A percentile compares a stretch with the other conserved stretches of the same genome.
Conservation (phyloP, 1,140 invertebrate species). For the Euwallacea fornicatus region DNA sequence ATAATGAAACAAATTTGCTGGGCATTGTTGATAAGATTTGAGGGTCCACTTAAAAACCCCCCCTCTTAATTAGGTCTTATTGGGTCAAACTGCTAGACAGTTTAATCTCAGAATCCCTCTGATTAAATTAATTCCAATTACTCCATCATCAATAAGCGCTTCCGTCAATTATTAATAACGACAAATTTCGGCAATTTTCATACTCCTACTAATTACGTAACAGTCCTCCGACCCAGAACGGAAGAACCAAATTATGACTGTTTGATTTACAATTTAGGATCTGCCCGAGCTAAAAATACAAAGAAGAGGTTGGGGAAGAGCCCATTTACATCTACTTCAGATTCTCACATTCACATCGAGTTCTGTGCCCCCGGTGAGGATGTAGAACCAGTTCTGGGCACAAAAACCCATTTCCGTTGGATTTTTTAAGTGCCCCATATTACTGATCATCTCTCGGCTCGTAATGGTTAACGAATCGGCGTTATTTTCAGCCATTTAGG, state of each 20-base stretch:
- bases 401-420: conserved; percentile 2
- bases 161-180: too few relatives aligned
- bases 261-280: conserved; percentile 2
- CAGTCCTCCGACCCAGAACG: neutral
- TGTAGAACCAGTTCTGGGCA: conserved; percentile 3
- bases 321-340: neutral
- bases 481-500: neutral
- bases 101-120: too few relatives aligned
- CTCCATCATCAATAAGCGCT: too few relatives aligned
- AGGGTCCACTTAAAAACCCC: too few relatives aligned
- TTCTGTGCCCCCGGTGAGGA: neutral
- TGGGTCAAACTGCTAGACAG: too few relatives aligned
- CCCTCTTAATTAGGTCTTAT: too few relatives aligned
- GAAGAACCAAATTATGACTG: neutral
- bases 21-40: too few relatives aligned
- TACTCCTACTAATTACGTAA: too few relatives aligned
- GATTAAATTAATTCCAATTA: too few relatives aligned
- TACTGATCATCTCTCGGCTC: neutral
- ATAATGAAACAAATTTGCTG: too few relatives aligned
- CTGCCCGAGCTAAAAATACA: neutral
- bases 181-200: too few relatives aligned
- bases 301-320: neutral
- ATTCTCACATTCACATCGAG: neutral
- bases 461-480: neutral
- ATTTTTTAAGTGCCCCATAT: conserved; percentile 7